Percentiles rank a stretch among this genome's conserved stretches.
Conservation (phyloP, 1,140 invertebrate genomes). For the Akabosia matsudoensis region DNA sequence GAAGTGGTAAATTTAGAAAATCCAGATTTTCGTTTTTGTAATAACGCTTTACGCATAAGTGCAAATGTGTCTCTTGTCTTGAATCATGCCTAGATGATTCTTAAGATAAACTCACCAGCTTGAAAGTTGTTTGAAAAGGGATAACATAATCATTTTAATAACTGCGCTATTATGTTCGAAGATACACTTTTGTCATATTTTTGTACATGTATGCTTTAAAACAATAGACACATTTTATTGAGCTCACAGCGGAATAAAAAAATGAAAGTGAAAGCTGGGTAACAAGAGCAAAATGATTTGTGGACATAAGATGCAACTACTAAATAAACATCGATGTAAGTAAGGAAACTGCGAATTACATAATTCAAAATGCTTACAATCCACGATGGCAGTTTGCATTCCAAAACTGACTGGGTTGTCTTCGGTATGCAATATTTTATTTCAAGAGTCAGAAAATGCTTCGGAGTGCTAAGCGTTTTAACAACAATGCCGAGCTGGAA, state of each 20-base stretch:
- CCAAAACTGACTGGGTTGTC: too few species aligned
- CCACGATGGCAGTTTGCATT: too few species aligned
- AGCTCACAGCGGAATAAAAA: background rate
- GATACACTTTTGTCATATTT: background rate
- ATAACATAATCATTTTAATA: background rate
- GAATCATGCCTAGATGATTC: background rate
- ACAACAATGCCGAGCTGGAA: too few species aligned
- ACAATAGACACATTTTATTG: background rate
- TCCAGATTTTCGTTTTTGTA: background rate
- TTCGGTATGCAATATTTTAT: too few species aligned
- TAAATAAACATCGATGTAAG: too few species aligned
- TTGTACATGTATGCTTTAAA: background rate
- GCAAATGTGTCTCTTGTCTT: background rate
- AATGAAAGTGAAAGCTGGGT: slow-evolving; percentile 7
- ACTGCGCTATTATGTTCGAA: background rate
- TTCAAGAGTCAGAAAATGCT: too few species aligned
- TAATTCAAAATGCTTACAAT: too few species aligned
- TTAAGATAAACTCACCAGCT: background rate
- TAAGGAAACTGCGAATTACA: too few species aligned
- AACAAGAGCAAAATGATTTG: background rate
- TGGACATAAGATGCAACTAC: too few species aligned
- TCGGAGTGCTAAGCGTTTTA: too few species aligned
- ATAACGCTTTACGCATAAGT: background rate
- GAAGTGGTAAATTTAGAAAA: background rate
- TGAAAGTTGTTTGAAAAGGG: background rate